These are phyloP conservation scores for Rhodeus uyekii DNA, from an alignment of 2,797 vertebrate species.

Conservation along the genomic window DNA sequence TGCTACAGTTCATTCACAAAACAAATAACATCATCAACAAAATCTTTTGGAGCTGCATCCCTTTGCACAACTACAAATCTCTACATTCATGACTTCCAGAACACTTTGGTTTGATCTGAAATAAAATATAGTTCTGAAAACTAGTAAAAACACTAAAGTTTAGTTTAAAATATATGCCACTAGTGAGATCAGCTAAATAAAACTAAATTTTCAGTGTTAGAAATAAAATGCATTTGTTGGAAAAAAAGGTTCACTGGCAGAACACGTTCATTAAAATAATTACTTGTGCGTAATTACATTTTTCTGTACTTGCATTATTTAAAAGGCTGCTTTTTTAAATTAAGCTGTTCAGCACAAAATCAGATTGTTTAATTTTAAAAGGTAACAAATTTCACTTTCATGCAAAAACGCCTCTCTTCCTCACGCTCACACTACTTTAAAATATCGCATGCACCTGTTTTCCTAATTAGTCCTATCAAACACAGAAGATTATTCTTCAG, in stretches of 20 bases:
- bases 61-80: constrained; percentile 4
- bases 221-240: constrained; percentile 44
- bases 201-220: constrained; percentile 13
- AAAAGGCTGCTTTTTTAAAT: neutral
- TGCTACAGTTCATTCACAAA: neutral
- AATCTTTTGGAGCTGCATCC: constrained; percentile 27
- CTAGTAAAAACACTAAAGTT: neutral
- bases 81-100: neutral
- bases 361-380: neutral
- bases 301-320: constrained; percentile 26
- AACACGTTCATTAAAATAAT: neutral
- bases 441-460: constrained; percentile 31
- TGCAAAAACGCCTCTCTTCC: constrained; percentile 31
- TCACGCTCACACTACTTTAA: neutral
- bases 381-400: constrained; percentile 22
- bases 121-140: constrained; percentile 27
- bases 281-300: constrained; percentile 17
- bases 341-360: constrained; percentile 16
- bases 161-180: neutral
- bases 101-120: constrained; percentile 43
- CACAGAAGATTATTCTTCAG: constrained; percentile 11
- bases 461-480: constrained; percentile 14
- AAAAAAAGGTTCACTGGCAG: constrained; percentile 26
- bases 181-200: neutral
- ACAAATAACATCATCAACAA: neutral